Base-by-base conservation (phyloP, 2,888 invertebrate species). In the Odontocolon sp. region DNA sequence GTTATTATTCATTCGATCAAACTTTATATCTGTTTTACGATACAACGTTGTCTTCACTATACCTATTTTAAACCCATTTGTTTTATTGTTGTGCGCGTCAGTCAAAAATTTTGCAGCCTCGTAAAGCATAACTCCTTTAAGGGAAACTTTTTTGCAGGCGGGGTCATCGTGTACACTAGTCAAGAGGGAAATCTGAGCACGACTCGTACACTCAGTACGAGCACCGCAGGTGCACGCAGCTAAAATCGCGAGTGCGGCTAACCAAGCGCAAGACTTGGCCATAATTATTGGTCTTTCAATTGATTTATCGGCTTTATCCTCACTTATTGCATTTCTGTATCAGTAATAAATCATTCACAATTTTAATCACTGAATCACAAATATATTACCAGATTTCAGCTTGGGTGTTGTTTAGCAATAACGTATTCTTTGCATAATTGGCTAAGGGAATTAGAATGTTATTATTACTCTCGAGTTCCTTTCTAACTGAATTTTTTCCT, bases 61-160 rank as follows among this genome's bases (percentile, higher is more conserved):
- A 90, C 91, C 88, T 52, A 91, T 84, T 67, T 90, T 86, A n/a
- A 85, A 83, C 42, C 85, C 87, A 47, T 82, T 83, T 0, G 87
- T 83, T 50, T 85, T 86, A 42, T 86, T 86, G 74, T 89, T 89
- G 82, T 89, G 84, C 80, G 82, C 73, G 36, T 87, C 86, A 11
- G 83, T 69, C 54, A 89, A 67, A 9, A 84, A 79, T 63, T 86
- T 86, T 54, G 88, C 87, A 56, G 89, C 89, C 78, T 89, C 89
- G 70, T 84, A 87, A 5, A 88, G 77, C 14, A 86, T 83, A 8
- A 89, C 87, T 28, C 89, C 89, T 54, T 81, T 87, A 0, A 83
- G 33, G 2, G 88, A 88, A 14, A 87, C 50, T 31, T 85, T 85
- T 23, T 79, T 80, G 75, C 89, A 89, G 1, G 83, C 79, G 0